Conservation (phyloP, 2,113 vertebrate species). For the Gopherus evgoodei region DNA sequence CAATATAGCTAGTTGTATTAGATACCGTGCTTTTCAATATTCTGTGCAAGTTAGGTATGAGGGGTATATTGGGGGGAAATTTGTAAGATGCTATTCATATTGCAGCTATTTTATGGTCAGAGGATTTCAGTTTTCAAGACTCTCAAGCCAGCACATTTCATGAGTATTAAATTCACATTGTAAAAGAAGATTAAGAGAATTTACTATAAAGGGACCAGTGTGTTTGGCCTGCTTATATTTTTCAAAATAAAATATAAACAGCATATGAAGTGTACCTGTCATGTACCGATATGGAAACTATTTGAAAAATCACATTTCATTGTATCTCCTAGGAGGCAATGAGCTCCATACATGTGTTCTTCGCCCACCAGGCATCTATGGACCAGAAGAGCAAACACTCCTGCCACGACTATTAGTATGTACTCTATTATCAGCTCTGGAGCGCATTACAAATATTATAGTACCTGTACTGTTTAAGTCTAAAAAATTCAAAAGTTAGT, state of each 20-base stretch:
- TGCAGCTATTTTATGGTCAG: background rate
- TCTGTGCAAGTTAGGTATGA: background rate
- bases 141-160: background rate
- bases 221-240: background rate
- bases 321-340: conserved; percentile 83
- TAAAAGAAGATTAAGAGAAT: background rate
- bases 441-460: conserved; percentile 29
- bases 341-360: conserved; percentile 87
- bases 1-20: accelerated
- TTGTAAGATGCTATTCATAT: background rate
- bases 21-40: background rate
- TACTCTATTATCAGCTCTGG: conserved; percentile 47
- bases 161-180: background rate
- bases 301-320: background rate
- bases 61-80: background rate
- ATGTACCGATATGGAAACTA: background rate
- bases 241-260: background rate
- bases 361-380: conserved; percentile 93
- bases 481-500: background rate
- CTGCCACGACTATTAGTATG: conserved; percentile 90
- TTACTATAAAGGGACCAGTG: background rate
- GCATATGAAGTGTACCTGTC: background rate
- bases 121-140: background rate
- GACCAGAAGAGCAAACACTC: conserved; percentile 89
- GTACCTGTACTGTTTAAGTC: background rate